Base-by-base conservation (phyloP, 2,888 invertebrate genomes). In the Imbricaverruca yamaguchii region DNA sequence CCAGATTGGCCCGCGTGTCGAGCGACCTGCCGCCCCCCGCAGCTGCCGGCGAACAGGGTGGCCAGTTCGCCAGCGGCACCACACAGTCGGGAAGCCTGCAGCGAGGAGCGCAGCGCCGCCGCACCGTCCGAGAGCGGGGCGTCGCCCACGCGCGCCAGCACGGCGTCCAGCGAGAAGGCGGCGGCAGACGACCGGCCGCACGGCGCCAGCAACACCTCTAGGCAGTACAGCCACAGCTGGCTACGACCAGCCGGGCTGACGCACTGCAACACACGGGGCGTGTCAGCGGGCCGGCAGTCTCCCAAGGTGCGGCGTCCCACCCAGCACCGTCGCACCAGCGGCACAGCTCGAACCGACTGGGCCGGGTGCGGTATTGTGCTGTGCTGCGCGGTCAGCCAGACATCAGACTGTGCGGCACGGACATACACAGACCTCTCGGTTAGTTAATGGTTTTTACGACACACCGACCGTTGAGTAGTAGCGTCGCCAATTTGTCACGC, bases 71-170 rank as follows among this genome's bases (percentile, higher is more conserved):
- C 15, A 53, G 15, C 53, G 15, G 39, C 9, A 7, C 39, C 9
- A 7, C 39, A 13, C 69, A 6, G 55, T 9, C 53, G 8, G 53
- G 9, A 2, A 11, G 53, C 55, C 55, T 23, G n/a, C n/a, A 74
- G 74, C 10, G 74, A 18, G 74, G 21, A 9, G 18, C 55, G 53
- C 74, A 74, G 74, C 10, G 74, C 53, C 53, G 2, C 74, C 10
- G 74, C 74, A 18, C 74, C 74, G 8, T 55, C 55, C 18, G 74
- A 74, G 74, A 74, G 74, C 74, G 74, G 74, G 23, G 74, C 55
- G 15, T 53, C 74, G 53, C 23, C 21, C 53, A 74, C 53, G 18
- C 74, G 15, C 18, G 53, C 53, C 55, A 74, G 74, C 74, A 74
- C 74, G 6, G 53, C 55, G 15, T 53, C 53, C 74, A 74, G 18